phyloP scores from a whole-genome alignment of 1,140 invertebrate genomes.

The Lysiphlebus fabarum region DNA sequence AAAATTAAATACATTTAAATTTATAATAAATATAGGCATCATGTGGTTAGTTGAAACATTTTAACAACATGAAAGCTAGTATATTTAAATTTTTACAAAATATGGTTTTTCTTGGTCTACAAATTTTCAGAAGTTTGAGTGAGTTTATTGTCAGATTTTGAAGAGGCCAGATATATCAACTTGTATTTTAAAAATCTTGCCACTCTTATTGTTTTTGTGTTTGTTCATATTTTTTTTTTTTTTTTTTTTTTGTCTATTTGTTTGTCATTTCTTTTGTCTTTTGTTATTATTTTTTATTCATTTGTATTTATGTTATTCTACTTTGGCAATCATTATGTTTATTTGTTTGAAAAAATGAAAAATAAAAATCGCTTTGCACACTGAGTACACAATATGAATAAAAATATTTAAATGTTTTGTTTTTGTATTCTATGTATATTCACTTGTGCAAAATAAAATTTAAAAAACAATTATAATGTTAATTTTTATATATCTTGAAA shows the following conservation, averaged over 20 bases:
- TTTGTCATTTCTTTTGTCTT: background rate
- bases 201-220: no score
- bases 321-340: no score
- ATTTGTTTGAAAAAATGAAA: no score
- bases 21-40: no score
- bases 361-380: no score
- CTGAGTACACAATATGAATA: background rate
- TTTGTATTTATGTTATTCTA: background rate
- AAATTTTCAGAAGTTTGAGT: constrained; percentile 42
- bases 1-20: no score
- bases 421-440: no score
- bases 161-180: constrained; percentile 12
- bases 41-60: no score
- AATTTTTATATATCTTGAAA: no score
- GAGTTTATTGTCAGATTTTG: constrained; percentile 29
- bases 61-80: constrained; percentile 33
- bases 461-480: background rate
- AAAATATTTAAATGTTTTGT: no score
- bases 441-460: background rate
- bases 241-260: no score
- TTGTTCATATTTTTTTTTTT: background rate
- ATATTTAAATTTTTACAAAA: constrained; percentile 36
- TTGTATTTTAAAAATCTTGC: background rate
- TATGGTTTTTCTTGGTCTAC: constrained; percentile 34
- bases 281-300: background rate